Evolutionary conservation across 2,113 vertebrate species (phyloP).

Genomic region (Prunella himalayana): DNA sequence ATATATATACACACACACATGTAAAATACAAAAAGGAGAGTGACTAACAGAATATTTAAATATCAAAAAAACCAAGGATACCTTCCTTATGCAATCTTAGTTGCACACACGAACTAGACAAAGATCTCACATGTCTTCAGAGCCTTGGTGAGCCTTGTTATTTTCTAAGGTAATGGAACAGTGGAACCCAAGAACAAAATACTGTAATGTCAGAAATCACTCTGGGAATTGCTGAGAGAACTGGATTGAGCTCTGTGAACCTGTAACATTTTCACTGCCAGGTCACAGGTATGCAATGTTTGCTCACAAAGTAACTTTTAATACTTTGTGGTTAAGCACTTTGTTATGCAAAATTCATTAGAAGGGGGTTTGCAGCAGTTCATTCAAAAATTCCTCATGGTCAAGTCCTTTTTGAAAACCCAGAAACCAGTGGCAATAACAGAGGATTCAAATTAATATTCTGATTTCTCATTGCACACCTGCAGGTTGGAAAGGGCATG

Average conservation of each 20-base stretch:
- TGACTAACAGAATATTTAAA: background rate
- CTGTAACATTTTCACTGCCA: background rate
- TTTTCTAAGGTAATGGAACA: background rate
- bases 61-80: background rate
- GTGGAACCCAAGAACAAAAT: background rate
- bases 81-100: background rate
- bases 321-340: background rate
- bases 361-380: background rate
- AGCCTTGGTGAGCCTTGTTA: background rate
- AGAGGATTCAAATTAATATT: background rate
- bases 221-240: background rate
- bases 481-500: background rate
- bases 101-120: background rate
- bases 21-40: background rate
- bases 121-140: background rate
- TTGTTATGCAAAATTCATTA: background rate
- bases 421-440: background rate
- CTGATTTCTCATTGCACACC: background rate
- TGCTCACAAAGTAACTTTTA: background rate
- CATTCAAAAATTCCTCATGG: background rate
- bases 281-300: background rate
- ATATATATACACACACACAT: fast-evolving
- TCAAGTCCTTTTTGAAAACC: background rate
- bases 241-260: background rate
- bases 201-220: background rate